Conservation (phyloP, 2,113 vertebrate genomes). For the Parus major region DNA sequence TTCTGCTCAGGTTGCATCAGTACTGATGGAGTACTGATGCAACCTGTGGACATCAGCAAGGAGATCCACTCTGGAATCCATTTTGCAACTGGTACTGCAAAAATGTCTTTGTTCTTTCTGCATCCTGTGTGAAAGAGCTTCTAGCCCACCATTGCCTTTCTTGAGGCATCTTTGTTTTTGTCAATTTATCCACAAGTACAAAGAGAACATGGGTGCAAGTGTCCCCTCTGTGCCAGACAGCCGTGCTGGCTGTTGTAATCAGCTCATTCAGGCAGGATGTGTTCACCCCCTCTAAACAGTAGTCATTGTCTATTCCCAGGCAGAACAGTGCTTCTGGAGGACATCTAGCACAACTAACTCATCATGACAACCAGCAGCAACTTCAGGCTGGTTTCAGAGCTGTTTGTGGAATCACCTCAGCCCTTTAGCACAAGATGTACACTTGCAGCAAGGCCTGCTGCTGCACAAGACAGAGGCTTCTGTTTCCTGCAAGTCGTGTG, state of each 20-base stretch:
- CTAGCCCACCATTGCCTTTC: neutral
- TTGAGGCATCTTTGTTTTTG: neutral
- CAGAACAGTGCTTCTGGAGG: constrained; percentile 1
- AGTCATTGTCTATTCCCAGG: constrained; percentile 14
- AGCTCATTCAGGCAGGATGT: neutral
- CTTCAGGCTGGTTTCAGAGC: constrained; percentile 46
- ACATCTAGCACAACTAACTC: constrained; percentile 57
- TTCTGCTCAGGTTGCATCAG: fast-evolving
- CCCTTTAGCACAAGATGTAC: constrained; percentile 11
- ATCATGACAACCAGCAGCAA: constrained; percentile 57
- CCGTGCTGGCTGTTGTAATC: neutral
- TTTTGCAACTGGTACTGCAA: neutral
- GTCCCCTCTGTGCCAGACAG: neutral
- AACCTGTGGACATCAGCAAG: neutral
- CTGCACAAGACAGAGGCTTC: neutral
- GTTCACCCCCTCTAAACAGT: neutral
- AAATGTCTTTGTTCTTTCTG: neutral
- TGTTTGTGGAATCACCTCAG: constrained; percentile 31
- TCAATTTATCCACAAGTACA: neutral
- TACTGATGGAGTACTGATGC: too few species aligned
- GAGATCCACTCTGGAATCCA: neutral
- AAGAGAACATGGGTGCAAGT: neutral
- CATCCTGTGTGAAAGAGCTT: neutral
- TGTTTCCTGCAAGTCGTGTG: fast-evolving
- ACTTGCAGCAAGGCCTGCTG: neutral